These are phyloP conservation scores for Fregata magnificens DNA, from an alignment of 2,113 vertebrate genomes.

Conservation along the genomic window DNA sequence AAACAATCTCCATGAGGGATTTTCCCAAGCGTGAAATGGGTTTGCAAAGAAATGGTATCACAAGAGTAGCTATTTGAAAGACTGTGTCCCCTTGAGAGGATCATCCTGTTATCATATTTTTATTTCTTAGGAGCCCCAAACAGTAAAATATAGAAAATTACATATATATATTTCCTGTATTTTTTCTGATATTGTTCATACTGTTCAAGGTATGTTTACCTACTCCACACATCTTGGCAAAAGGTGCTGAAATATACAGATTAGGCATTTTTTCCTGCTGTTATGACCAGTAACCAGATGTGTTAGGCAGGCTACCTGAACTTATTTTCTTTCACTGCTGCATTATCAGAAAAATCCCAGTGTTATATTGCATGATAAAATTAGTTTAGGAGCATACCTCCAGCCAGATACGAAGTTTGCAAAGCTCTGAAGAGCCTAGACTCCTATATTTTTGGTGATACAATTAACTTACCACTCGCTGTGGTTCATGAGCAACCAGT, in stretches of 20 bases:
- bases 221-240: neutral
- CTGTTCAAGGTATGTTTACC: neutral
- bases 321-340: neutral
- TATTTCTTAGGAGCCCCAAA: neutral
- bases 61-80: neutral
- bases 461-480: neutral
- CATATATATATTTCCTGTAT: neutral
- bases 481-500: neutral
- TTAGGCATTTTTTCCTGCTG: neutral
- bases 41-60: neutral
- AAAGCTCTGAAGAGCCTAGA: neutral
- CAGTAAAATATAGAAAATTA: neutral
- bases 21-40: neutral
- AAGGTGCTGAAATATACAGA: neutral
- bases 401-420: neutral
- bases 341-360: neutral
- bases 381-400: neutral
- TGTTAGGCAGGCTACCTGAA: neutral
- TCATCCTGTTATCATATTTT: neutral
- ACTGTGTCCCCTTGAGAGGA: neutral
- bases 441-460: neutral
- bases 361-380: neutral
- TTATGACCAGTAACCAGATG: neutral
- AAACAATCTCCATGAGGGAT: neutral
- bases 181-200: neutral